Evolutionary conservation across 2,113 vertebrate genomes (phyloP).

Genomic region (Bubo blakistoni): DNA sequence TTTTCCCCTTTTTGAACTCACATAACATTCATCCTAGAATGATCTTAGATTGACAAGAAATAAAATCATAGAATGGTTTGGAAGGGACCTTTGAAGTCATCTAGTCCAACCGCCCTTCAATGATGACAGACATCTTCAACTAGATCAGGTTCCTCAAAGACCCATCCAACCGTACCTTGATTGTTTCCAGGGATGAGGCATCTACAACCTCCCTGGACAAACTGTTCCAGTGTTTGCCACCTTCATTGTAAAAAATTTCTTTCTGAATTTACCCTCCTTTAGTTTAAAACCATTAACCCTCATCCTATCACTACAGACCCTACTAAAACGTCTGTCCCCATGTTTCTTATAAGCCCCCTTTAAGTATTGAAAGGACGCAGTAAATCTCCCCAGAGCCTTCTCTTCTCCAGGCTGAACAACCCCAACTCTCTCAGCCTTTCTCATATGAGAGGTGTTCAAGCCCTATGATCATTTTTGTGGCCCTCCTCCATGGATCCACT

Average conservation of each 20-base stretch:
- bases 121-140: background rate
- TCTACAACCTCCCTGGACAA: background rate
- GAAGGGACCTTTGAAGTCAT: background rate
- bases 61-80: background rate
- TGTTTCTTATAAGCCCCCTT: background rate
- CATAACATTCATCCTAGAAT: background rate
- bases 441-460: background rate
- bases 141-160: background rate
- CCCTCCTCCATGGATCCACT: background rate
- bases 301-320: background rate
- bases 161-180: background rate
- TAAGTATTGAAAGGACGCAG: background rate
- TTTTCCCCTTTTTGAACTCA: background rate
- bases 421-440: background rate
- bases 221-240: background rate
- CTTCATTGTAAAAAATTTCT: background rate
- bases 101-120: background rate
- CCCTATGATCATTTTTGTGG: background rate
- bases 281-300: background rate
- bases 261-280: background rate
- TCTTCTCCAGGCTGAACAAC: background rate
- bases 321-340: background rate
- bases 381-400: fast-evolving
- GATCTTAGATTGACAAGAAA: background rate
- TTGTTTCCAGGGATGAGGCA: background rate